phyloP scores from a whole-genome alignment of 2,113 vertebrate species.

The Nerophis ophidion region DNA sequence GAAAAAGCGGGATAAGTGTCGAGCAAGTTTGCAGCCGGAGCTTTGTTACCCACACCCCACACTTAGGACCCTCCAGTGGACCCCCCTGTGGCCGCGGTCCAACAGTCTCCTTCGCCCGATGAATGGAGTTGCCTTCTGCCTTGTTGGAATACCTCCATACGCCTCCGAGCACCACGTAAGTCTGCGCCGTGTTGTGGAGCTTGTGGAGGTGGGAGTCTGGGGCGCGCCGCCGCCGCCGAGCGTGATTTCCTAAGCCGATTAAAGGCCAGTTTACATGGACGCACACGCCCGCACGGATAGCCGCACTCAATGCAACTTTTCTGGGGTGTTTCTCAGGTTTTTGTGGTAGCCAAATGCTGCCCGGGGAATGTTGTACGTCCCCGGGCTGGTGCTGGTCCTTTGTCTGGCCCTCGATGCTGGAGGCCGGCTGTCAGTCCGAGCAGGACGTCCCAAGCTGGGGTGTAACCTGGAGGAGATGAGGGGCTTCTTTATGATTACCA shows the following conservation, averaged over 20 bases:
- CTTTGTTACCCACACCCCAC: conserved; percentile 9
- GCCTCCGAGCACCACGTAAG: conserved; percentile 76
- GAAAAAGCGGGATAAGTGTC: conserved; percentile 46
- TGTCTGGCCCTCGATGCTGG: conserved; percentile 35
- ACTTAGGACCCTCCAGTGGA: not conserved
- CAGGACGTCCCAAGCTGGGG: conserved; percentile 50
- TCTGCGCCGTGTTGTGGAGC: conserved; percentile 18
- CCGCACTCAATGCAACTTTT: conserved; percentile 22
- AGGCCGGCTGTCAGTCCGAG: conserved; percentile 15
- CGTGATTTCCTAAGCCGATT: conserved; percentile 73
- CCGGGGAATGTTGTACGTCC: not conserved
- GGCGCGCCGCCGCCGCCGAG: conserved; percentile 33
- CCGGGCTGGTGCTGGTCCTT: conserved; percentile 23
- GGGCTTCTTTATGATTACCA: not conserved
- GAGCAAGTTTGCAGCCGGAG: conserved; percentile 27
- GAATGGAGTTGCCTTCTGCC: conserved; percentile 98
- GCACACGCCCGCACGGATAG: conserved; percentile 10
- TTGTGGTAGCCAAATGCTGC: conserved; percentile 8
- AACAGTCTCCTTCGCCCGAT: conserved; percentile 76
- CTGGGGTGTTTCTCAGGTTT: conserved; percentile 3
- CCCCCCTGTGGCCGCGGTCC: conserved; percentile 40
- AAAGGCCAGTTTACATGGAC: conserved; percentile 52
- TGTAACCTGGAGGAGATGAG: not conserved
- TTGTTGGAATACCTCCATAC: conserved; percentile 94
- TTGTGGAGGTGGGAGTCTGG: conserved; percentile 1